phyloP scores from a whole-genome alignment of 2,888 invertebrate genomes.

The Apamea sordens region DNA sequence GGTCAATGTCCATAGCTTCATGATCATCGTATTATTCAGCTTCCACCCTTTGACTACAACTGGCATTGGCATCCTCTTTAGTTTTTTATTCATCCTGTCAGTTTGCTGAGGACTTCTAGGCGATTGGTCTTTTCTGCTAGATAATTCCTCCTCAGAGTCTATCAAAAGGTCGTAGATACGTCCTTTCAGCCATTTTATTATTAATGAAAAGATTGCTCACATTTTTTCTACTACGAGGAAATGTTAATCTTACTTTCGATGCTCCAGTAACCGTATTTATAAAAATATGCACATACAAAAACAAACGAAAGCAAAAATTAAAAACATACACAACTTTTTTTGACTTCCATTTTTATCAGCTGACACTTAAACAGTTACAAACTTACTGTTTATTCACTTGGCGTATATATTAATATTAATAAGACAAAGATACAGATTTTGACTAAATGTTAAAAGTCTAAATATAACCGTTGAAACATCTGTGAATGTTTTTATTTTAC shows the following conservation, averaged over 20 bases:
- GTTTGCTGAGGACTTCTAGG: too few species aligned
- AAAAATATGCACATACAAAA: slow-evolving; percentile 49
- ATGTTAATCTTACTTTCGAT: slow-evolving; percentile 16
- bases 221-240: background rate
- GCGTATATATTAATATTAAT: background rate
- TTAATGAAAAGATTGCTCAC: background rate
- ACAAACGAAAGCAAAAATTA: slow-evolving; percentile 49
- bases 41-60: background rate
- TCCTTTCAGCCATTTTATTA: background rate
- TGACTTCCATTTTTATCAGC: background rate
- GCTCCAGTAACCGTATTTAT: slow-evolving; percentile 40
- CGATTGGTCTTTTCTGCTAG: background rate
- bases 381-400: slow-evolving; percentile 20
- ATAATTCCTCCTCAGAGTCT: background rate
- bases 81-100: background rate
- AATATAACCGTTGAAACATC: background rate
- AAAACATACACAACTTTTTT: slow-evolving; percentile 9
- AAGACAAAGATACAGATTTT: too few species aligned
- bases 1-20: background rate
- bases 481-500: slow-evolving; percentile 18
- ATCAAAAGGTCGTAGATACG: background rate
- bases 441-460: background rate
- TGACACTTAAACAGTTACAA: background rate
- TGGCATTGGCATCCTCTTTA: background rate
- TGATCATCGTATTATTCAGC: background rate